A percentile compares a stretch with the other conserved stretches of the same genome.
phyloP scores from a whole-genome alignment of 1,140 invertebrate species.

The Aphaenogaster floridana region DNA sequence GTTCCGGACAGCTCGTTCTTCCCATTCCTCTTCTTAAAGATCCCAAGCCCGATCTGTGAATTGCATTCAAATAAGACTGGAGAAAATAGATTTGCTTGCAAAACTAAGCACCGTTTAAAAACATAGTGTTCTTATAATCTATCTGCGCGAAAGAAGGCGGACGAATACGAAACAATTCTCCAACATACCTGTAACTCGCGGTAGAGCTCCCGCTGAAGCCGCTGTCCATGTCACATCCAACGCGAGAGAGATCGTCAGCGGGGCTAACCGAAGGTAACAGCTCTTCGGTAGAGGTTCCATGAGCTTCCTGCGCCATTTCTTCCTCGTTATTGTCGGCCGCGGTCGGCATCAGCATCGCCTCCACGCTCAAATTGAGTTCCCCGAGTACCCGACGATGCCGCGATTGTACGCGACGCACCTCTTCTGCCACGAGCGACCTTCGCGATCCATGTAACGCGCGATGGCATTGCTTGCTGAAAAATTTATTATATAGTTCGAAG shows the following conservation, averaged over 20 bases:
- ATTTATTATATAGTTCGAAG: not conserved
- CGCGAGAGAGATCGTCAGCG: constrained; percentile 91
- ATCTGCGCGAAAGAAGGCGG: not conserved
- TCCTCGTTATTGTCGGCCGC: constrained; percentile 84
- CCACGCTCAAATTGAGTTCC: constrained; percentile 94
- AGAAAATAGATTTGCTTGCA: not conserved
- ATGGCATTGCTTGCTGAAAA: constrained; percentile 83
- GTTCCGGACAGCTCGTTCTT: constrained; percentile 76
- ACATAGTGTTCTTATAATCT: not conserved
- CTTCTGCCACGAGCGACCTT: constrained; percentile 91
- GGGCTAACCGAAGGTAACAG: constrained; percentile 89
- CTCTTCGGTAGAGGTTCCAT: constrained; percentile 89
- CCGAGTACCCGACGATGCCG: constrained; percentile 93
- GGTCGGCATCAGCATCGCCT: constrained; percentile 94
- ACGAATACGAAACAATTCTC: not conserved
- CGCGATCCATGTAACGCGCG: constrained; percentile 81
- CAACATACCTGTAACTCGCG: constrained; percentile 89
- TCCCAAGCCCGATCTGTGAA: constrained; percentile 82
- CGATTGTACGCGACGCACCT: constrained; percentile 92
- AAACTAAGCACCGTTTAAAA: not conserved
- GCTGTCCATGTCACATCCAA: constrained; percentile 92
- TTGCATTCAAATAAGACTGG: not conserved
- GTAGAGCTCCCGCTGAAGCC: constrained; percentile 93
- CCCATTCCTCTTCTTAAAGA: constrained; percentile 81
- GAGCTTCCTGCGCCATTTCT: constrained; percentile 85